Conservation (phyloP, 2,888 invertebrate species). For the Amphipyra tragopoginis region DNA sequence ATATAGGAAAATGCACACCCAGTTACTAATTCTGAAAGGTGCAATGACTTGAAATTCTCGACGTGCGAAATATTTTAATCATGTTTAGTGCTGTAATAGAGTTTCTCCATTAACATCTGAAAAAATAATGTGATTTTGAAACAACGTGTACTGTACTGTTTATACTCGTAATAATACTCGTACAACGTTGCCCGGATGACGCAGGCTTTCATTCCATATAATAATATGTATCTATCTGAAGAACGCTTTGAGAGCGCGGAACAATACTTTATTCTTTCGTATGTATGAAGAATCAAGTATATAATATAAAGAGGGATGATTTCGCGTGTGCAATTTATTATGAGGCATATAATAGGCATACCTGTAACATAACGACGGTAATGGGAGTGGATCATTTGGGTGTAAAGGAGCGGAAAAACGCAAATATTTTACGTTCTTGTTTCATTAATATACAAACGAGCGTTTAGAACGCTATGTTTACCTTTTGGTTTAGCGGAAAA, state of each 20-base stretch:
- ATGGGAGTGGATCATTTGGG: slow-evolving; percentile 74
- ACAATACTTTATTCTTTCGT: slow-evolving; percentile 40
- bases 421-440: slow-evolving; percentile 70
- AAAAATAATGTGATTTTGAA: slow-evolving; percentile 32
- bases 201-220: slow-evolving; percentile 18
- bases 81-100: slow-evolving; percentile 51
- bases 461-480: slow-evolving; percentile 33
- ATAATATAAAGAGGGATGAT: slow-evolving; percentile 41
- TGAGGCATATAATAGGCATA: slow-evolving; percentile 59
- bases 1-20: slow-evolving; percentile 2
- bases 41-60: slow-evolving; percentile 10
- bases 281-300: slow-evolving; percentile 28
- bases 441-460: slow-evolving; percentile 61
- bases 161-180: slow-evolving; percentile 17
- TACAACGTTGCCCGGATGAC: slow-evolving; percentile 17
- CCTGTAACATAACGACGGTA: slow-evolving; percentile 67
- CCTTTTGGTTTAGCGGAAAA: no score
- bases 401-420: slow-evolving; percentile 71
- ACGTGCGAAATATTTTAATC: slow-evolving; percentile 48
- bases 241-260: slow-evolving; percentile 23
- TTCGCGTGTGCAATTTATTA: slow-evolving; percentile 47
- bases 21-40: slow-evolving; percentile 12
- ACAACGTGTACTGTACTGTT: slow-evolving; percentile 16
- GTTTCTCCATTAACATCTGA: slow-evolving; percentile 42
- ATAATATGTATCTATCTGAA: slow-evolving; percentile 20